A percentile compares a stretch with the other conserved stretches of the same genome.
Evolutionary conservation across 2,888 invertebrate genomes (phyloP).

Genomic region (Incurvaria masculella): DNA sequence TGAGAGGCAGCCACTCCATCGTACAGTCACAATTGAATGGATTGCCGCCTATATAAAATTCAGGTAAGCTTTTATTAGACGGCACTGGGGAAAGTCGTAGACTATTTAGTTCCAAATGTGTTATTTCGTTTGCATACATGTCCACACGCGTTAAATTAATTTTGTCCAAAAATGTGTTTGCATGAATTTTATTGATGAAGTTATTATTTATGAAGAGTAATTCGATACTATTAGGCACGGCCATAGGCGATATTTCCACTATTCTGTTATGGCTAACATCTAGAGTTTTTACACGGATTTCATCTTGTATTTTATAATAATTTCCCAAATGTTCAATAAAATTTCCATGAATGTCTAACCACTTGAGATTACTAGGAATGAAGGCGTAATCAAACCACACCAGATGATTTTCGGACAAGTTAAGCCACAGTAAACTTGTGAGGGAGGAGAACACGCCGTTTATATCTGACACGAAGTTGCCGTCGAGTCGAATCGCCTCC

Average conservation of each 20-base stretch:
- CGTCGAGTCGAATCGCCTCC: constrained; percentile 84
- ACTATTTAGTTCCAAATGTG: constrained; percentile 78
- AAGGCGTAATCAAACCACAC: constrained; percentile 94
- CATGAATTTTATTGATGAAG: constrained; percentile 73
- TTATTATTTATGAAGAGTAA: constrained; percentile 87
- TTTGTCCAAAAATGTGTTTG: constrained; percentile 86
- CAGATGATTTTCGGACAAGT: constrained; percentile 87
- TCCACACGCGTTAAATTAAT: constrained; percentile 82
- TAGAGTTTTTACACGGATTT: constrained; percentile 77
- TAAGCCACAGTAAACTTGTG: constrained; percentile 81
- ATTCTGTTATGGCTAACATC: constrained; percentile 90
- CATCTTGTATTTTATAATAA: constrained; percentile 81
- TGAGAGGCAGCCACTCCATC: constrained; percentile 92
- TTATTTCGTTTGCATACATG: constrained; percentile 84
- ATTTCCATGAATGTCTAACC: constrained; percentile 89
- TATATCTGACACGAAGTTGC: constrained; percentile 84
- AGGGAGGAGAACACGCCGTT: constrained; percentile 87
- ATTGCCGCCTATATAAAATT: constrained; percentile 89
- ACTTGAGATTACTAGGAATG: constrained; percentile 83
- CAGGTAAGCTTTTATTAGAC: constrained; percentile 73
- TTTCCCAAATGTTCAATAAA: constrained; percentile 85
- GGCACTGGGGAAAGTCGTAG: constrained; percentile 74
- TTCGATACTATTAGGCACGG: constrained; percentile 86
- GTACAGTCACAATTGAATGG: constrained; percentile 94
- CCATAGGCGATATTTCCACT: constrained; percentile 75